Evolutionary conservation across 2,113 vertebrate species (phyloP).

Genomic region (Alouatta palliata): DNA sequence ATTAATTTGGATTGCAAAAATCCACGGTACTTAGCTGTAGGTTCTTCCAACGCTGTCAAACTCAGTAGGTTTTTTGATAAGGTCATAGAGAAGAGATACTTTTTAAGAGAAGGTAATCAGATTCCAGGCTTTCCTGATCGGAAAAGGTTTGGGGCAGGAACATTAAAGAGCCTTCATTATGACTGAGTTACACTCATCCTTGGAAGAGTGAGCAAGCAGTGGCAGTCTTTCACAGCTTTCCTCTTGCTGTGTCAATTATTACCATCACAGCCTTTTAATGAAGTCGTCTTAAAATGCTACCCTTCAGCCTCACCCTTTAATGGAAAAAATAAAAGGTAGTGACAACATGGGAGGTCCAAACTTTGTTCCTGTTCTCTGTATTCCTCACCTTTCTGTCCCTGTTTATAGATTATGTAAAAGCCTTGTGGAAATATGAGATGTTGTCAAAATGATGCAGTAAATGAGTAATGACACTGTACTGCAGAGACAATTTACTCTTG

Average conservation of each 20-base stretch:
- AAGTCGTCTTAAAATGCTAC: slow-evolving; percentile 60
- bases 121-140: slow-evolving; percentile 94
- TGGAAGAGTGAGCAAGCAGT: slow-evolving; percentile 28
- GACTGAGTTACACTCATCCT: slow-evolving; percentile 83
- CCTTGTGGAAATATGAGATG: slow-evolving; percentile 61
- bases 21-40: too few relatives aligned
- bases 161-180: slow-evolving; percentile 94
- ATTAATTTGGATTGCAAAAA: slow-evolving; percentile 99
- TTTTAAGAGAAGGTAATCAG: slow-evolving; percentile 93
- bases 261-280: slow-evolving; percentile 31
- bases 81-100: slow-evolving; percentile 98
- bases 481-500: slow-evolving; percentile 63
- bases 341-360: not conserved
- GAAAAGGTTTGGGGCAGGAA: slow-evolving; percentile 90
- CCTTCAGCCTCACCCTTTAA: slow-evolving; percentile 35
- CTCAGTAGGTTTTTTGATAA: too few relatives aligned
- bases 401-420: slow-evolving; percentile 62
- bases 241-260: slow-evolving; percentile 45
- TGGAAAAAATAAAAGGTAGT: slow-evolving; percentile 57
- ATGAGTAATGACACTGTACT: slow-evolving; percentile 55
- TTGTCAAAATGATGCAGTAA: slow-evolving; percentile 69
- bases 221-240: slow-evolving; percentile 48
- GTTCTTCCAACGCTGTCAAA: too few relatives aligned
- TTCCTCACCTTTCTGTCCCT: slow-evolving; percentile 52
- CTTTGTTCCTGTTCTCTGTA: slow-evolving; percentile 10